Conservation (phyloP, 2,113 vertebrate species). For the Tyto alba region DNA sequence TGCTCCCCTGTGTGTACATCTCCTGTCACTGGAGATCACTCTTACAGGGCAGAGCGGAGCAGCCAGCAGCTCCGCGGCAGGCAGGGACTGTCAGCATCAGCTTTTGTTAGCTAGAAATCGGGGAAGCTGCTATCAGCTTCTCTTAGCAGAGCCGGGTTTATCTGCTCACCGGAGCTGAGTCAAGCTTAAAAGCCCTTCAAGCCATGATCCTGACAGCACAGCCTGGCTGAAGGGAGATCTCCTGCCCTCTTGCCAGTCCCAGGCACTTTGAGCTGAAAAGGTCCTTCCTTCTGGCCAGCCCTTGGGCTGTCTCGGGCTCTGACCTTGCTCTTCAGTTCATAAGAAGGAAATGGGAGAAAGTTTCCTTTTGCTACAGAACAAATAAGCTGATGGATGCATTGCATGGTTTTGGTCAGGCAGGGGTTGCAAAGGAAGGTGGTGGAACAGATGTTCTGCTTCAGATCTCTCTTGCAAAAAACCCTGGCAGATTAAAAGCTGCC, state of each 20-base stretch:
- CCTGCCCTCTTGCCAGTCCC: background rate
- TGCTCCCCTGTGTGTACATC: no score
- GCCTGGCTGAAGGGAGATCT: background rate
- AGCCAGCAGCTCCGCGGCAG: background rate
- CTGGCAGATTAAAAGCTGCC: background rate
- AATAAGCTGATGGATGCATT: no score
- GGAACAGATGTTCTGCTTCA: background rate
- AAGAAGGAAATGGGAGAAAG: background rate
- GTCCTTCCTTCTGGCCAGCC: background rate
- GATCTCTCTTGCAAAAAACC: background rate
- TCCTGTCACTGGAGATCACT: background rate
- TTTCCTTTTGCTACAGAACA: fast-evolving
- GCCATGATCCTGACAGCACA: background rate
- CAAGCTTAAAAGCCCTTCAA: background rate
- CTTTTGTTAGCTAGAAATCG: background rate
- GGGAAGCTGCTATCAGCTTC: background rate
- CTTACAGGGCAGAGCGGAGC: fast-evolving
- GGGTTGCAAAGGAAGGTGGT: background rate
- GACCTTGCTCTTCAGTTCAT: background rate
- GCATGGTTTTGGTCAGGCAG: background rate
- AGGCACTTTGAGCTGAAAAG: background rate
- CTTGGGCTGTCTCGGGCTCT: background rate
- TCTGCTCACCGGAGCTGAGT: background rate
- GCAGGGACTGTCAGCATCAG: no score
- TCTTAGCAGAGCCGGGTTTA: background rate